Base-by-base conservation (phyloP, 2,888 invertebrate species). In the Atherix ibis region DNA sequence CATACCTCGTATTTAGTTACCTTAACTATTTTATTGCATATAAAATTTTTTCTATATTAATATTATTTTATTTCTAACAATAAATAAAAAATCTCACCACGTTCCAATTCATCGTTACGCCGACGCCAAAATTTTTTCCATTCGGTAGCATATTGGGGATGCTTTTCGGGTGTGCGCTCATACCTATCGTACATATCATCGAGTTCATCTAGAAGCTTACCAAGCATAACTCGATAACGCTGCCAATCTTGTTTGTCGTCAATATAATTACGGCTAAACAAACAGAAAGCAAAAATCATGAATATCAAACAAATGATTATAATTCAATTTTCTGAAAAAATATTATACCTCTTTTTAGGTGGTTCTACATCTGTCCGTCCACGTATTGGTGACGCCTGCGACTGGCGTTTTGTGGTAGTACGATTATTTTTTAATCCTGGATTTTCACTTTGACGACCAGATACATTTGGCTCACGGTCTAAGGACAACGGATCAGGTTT, bases 71-170 rank as follows among this genome's bases (percentile, higher is more conserved):
- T n/a, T n/a, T n/a, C n/a, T n/a, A n/a, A n/a, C n/a, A n/a, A n/a
- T n/a, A n/a, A n/a, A n/a, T n/a, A n/a, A n/a, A n/a, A n/a, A n/a
- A n/a, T n/a, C n/a, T n/a, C n/a, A 35, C 35, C 40, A 33, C 31
- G 35, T 25, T 33, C 37, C n/a, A 37, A 27, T 18, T 37, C 27
- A 14, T 15, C 25, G 18, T 35, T 33, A 5, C 27, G 19, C 13
- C 14, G 22, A 19, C 22, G 27, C 34, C 36, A 39, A 18, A 39
- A 34, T 24, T 27, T 16, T 24, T 35, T 30, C 37, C 35, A 40
- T n/a, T 35, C 37, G 6, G 19, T 27, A 14, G 37, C 22, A 27
- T 40, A 35, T n/a, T 26, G 16, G 4, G 40, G 40, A 40, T 40
- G 40, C 4, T 12, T n/a, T 18, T 35, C 22, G 12, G 37, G 37